Evolutionary conservation across 2,888 invertebrate genomes (phyloP), one percentile per base, ranked within the genome.

Genomic region (Hecatera dysodea): DNA sequence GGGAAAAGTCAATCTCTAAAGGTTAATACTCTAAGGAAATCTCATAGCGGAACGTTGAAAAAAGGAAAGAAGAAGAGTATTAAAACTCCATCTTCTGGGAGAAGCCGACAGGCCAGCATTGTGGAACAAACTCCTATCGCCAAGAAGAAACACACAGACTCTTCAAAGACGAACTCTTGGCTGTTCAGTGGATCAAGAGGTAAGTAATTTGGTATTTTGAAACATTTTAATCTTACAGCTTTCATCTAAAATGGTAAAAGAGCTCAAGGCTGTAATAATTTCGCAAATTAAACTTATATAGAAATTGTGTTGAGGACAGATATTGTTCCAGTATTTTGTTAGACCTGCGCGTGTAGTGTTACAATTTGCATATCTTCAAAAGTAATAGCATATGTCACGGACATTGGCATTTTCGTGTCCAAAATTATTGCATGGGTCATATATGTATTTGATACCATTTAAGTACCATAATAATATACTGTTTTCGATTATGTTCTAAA

Each of bases 1-100:
- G 96, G 96, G 1, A 96, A 96, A 79, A 95, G 95, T 81, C 96
- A 95, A 78, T 90, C 93, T 2, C 88, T 96, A 1, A 95, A 94
- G 89, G 92, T 96, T 9, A 95, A 94, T 64, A 95, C 96, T 0
- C 72, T 96, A 22, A 90, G 95, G 53, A 96, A 96, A 79, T 94
- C 94, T 33, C 96, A 96, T 62, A 95, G 95, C 52, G 96, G 96
- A 2, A 96, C 95, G 0, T 86, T 96, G 69, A 96, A 95, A 83
- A 95, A 95, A 68, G 89, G 89, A 0, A 96, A 96, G 73, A 96
- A 96, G 89, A 96, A 96, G 83, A 92, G 88, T 68, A 81, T 87
- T 0, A 95, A 95, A 73, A 89, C 92, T 15, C 93, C 95, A 11
- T 77, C 92, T 15, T 64, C 83, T 24, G 89, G 90, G 0, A 92